Evolutionary conservation across 2,888 invertebrate genomes (phyloP), one percentile per base, ranked within the genome.

Genomic region (Nemotelus pantherinus): DNA sequence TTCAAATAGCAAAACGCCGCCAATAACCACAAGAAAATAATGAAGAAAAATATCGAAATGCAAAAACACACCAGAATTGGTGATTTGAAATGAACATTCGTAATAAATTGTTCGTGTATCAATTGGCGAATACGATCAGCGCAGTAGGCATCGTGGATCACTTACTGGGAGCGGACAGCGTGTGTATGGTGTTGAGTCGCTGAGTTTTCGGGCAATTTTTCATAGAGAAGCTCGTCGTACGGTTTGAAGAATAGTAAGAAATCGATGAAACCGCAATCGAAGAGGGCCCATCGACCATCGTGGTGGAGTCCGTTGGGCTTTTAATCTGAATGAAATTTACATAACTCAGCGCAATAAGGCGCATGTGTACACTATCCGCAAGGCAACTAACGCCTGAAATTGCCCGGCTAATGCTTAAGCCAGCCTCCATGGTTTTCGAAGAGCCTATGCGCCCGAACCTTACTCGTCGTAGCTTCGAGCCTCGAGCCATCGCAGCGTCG

Each of bases 71-170:
- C 41, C 41, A 63, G 74, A 58, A 74, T 74, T 74, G 74, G 74
- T 60, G 65, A 76, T 64, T 76, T 65, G 50, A 76, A 76, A 65
- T 65, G 76, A 65, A 39, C 55, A 65, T 76, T 55, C 60, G 65
- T 76, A 76, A 76, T 76, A 76, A 76, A 76, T 76, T 65, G 76
- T 41, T 76, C 76, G 76, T 76, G 76, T 57, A 67, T 79, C 77
- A 79, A 79, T 79, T 79, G 75, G 77, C 77, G 55, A 77, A 79
- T 77, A 63, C 77, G 55, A 48, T 60, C 50, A 58, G 58, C 58
- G 58, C 25, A 58, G 10, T 5, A 58, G 58, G 63, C 63, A 25
- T 25, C 25, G 25, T 25, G 25, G 25, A 25, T 25, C 25, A 25
- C 25, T 25, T 25, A 25, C 25, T 25, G 25, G 25, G 25, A 25